A percentile compares a stretch with the other conserved stretches of the same genome.
Conservation (phyloP, 2,888 invertebrate species). For the Heliconius hortense region DNA sequence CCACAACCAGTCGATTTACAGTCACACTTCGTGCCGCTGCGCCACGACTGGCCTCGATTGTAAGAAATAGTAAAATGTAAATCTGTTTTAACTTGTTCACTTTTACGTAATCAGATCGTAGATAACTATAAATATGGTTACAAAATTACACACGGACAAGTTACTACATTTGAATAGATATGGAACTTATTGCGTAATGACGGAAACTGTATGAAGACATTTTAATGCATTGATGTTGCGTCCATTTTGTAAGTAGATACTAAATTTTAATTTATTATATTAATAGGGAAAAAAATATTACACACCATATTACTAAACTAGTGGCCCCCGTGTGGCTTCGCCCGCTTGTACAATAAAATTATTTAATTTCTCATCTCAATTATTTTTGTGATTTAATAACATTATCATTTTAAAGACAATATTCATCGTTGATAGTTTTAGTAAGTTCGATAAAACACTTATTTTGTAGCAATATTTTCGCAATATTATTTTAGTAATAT, state of each 20-base stretch:
- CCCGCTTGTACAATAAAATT: too few species aligned
- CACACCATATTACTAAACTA: not conserved
- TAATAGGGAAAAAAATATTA: not conserved
- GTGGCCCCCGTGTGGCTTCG: too few species aligned
- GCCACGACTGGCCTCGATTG: too few species aligned
- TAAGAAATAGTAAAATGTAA: conserved; percentile 27
- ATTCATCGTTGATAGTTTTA: too few species aligned
- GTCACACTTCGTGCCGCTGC: too few species aligned
- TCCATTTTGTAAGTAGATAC: not conserved
- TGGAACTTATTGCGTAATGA: conserved; percentile 16
- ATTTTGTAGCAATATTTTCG: too few species aligned
- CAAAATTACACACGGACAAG: conserved; percentile 17
- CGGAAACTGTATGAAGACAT: conserved; percentile 4
- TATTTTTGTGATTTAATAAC: too few species aligned
- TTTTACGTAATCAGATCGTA: conserved; percentile 27
- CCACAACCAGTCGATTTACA: too few species aligned
- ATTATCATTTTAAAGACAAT: too few species aligned
- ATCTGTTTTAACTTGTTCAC: conserved; percentile 23
- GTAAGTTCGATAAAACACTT: too few species aligned
- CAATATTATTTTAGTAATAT: too few species aligned
- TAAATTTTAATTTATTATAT: not conserved
- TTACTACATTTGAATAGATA: conserved; percentile 20
- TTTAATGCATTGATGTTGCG: not conserved
- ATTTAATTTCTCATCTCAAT: too few species aligned
- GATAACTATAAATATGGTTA: conserved; percentile 24